Evolutionary conservation across 2,797 vertebrate genomes (phyloP).

Genomic region (Podarcis lilfordi): DNA sequence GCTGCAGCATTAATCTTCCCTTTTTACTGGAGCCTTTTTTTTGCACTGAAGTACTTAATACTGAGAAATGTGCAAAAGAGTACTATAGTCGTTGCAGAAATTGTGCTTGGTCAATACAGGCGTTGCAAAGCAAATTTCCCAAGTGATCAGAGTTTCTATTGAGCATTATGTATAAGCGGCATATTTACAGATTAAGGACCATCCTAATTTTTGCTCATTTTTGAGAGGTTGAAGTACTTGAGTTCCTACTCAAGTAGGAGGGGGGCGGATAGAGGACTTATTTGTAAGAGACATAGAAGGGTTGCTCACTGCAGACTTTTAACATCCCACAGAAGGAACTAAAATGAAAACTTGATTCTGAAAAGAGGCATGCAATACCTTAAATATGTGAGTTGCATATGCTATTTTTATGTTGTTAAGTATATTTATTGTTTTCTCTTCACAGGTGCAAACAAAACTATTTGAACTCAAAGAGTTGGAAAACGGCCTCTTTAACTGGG

Average conservation of each 20-base stretch:
- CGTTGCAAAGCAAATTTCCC: not conserved
- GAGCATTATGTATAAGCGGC: not conserved
- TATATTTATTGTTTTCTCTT: slow-evolving; percentile 52
- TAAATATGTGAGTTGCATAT: not conserved
- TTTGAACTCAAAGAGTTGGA: slow-evolving; percentile 88
- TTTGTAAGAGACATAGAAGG: not conserved
- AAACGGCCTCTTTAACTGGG: slow-evolving; percentile 88
- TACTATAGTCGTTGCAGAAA: not conserved
- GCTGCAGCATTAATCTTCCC: not conserved
- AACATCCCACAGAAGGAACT: not conserved
- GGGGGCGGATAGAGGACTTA: not conserved
- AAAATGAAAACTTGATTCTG: not conserved
- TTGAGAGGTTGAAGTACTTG: not conserved
- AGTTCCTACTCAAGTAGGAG: not conserved
- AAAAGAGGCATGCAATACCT: slow-evolving; percentile 22
- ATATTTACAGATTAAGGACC: not conserved
- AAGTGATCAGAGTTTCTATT: not conserved
- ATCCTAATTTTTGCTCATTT: not conserved
- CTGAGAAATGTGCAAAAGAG: not conserved
- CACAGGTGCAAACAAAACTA: slow-evolving; percentile 89
- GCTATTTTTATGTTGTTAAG: not conserved
- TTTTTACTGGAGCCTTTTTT: not conserved
- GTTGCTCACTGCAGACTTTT: not conserved
- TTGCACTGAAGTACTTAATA: not conserved
- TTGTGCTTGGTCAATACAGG: not conserved